phyloP scores from a whole-genome alignment of 1,140 invertebrate genomes.

The Hestina assimilis region DNA sequence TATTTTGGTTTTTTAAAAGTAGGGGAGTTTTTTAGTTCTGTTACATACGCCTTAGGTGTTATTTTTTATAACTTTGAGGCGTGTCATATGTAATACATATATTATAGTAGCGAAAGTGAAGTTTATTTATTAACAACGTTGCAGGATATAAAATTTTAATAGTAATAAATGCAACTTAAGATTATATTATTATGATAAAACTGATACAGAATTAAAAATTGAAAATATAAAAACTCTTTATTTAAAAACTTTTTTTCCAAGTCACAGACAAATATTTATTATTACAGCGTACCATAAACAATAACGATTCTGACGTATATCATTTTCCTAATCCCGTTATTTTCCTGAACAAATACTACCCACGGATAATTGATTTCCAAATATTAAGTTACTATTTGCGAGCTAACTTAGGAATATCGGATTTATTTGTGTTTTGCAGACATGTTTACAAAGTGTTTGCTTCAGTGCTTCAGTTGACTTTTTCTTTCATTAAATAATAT shows the following conservation, averaged over 20 bases:
- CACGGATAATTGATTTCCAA: conserved; percentile 63
- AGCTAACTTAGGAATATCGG: conserved; percentile 33
- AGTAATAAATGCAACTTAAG: too few relatives aligned
- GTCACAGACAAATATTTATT: neutral
- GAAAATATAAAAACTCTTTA: too few relatives aligned
- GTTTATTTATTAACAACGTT: too few relatives aligned
- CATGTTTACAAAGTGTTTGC: conserved; percentile 16
- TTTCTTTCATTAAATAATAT: neutral
- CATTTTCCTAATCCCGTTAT: conserved; percentile 49
- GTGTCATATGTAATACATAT: conserved; percentile 6
- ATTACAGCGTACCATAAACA: neutral
- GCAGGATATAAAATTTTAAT: too few relatives aligned
- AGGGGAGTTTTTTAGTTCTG: conserved; percentile 38
- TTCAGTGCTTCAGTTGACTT: neutral
- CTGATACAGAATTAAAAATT: too few relatives aligned
- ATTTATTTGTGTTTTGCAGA: conserved; percentile 25
- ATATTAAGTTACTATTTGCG: conserved; percentile 61
- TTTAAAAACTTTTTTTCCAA: too few relatives aligned
- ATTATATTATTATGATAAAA: too few relatives aligned
- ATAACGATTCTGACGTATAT: conserved; percentile 29
- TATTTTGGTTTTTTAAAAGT: conserved; percentile 36
- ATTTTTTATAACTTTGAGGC: conserved; percentile 7
- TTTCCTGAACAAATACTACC: conserved; percentile 51
- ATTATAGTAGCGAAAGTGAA: neutral
- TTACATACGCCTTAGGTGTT: neutral